phyloP scores from a whole-genome alignment of 1,140 invertebrate species.

The Thalassaphorura encarpata region DNA sequence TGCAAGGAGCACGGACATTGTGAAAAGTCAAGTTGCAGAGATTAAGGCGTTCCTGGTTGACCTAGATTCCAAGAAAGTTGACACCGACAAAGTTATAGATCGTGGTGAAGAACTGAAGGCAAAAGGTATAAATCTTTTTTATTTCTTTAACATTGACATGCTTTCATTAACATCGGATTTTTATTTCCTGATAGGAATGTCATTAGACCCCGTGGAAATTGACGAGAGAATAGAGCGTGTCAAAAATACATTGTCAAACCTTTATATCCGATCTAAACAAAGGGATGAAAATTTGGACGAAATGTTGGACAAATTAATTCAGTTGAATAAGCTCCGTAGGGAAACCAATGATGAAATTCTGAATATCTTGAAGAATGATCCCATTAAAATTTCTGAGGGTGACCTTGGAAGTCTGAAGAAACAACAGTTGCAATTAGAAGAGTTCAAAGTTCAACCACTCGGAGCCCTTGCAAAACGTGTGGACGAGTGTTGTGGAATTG shows the following conservation, averaged over 20 bases:
- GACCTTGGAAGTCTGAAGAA: conserved; percentile 79
- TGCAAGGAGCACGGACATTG: conserved; percentile 71
- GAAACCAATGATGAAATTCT: conserved; percentile 64
- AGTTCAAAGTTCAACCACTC: conserved; percentile 54
- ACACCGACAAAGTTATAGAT: conserved; percentile 58
- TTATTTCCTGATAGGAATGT: conserved; percentile 53
- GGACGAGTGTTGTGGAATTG: conserved; percentile 68
- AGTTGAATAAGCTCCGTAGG: conserved; percentile 68
- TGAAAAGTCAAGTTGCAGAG: conserved; percentile 74
- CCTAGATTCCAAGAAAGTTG: conserved; percentile 44
- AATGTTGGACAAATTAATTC: conserved; percentile 62
- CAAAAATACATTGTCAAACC: conserved; percentile 60
- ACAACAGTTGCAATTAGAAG: conserved; percentile 82
- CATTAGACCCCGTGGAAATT: conserved; percentile 62
- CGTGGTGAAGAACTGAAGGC: conserved; percentile 66
- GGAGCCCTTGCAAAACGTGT: conserved; percentile 71
- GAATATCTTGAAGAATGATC: conserved; percentile 60
- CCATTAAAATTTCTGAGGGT: conserved; percentile 73
- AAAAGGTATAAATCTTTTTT: conserved; percentile 41
- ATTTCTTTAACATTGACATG: background rate
- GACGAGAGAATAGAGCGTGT: conserved; percentile 69
- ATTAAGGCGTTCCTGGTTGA: conserved; percentile 56
- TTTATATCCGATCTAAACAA: conserved; percentile 63
- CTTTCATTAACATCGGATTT: no score
- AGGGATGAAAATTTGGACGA: conserved; percentile 65